Evolutionary conservation across 2,888 invertebrate species (phyloP), one percentile per base, ranked within the genome.

Genomic region (Neoaliturus tenellus): DNA sequence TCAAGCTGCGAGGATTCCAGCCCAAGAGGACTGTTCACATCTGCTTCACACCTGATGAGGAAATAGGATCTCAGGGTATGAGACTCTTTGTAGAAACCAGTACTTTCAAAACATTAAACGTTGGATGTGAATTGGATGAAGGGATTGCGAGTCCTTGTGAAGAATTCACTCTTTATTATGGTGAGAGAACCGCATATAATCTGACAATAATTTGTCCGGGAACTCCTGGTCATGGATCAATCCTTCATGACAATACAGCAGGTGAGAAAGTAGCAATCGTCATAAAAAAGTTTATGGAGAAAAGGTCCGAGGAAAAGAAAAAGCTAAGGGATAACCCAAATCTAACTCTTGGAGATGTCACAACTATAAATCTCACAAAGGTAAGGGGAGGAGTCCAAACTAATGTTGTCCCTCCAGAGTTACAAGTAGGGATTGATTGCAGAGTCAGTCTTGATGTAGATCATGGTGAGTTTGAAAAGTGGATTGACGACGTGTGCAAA

Each of bases 41-140:
- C 73, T 92, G 93, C 44, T 95, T 95, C 91, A 94, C 95, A 20
- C 95, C 95, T 87, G 98, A 98, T 90, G 98, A 98, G 92, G 94
- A 96, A 87, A 97, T 97, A 5, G 97, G 97, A 0, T 91, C 92
- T 4, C 93, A 94, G 84, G 98, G 98, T 23, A 97, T 98, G 97
- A 91, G 92, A 86, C 91, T 92, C 84, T 98, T 97, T 91, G 93
- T 96, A 0, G 89, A 93, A 67, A 94, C 94, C 0, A 91, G 94
- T 17, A 94, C 95, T 73, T 98, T 98, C 89, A 93, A 93, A 88
- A 91, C 92, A 0, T 90, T 98, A 14, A 97, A 97, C 89, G 91
- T 98, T 82, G 97, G 96, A 0, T 96, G 97, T 90, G 95, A 95
- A 0, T 90, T 98, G 86, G 98, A 98, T 89, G 98, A 98, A 91